These are phyloP conservation scores for Actinopyga echinites DNA, from an alignment of 53 echinoderm and acorn worm genomes.

Conservation along the genomic window DNA sequence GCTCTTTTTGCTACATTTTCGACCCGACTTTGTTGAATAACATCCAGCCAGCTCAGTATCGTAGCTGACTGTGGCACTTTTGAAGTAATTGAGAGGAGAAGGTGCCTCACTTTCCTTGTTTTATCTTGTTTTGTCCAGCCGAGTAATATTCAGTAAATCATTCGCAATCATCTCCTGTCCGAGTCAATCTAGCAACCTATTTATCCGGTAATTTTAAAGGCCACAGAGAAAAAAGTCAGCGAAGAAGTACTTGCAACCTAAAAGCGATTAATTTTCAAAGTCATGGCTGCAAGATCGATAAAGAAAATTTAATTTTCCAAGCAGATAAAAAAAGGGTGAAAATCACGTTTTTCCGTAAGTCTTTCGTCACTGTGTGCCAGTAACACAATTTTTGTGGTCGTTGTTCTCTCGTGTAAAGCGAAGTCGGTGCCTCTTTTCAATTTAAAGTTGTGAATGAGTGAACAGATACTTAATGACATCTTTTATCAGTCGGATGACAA, in stretches of 20 bases:
- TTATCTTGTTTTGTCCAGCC: too few species aligned
- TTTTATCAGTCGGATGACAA: slow-evolving; percentile 25
- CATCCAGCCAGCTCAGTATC: too few species aligned
- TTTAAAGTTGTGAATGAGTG: slow-evolving; percentile 42
- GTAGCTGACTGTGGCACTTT: too few species aligned
- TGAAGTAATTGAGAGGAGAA: too few species aligned
- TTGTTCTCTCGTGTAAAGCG: background rate
- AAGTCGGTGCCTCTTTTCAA: slow-evolving; percentile 36
- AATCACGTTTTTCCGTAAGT: slow-evolving; percentile 28
- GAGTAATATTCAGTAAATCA: slow-evolving; percentile 2
- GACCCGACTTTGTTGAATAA: too few species aligned
- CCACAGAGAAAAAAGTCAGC: background rate
- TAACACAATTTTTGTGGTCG: slow-evolving; percentile 22
- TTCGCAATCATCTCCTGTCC: background rate
- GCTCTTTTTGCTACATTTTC: too few species aligned
- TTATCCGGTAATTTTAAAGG: slow-evolving; percentile 1
- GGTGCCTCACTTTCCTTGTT: too few species aligned
- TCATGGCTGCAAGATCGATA: background rate
- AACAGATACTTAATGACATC: slow-evolving; percentile 29
- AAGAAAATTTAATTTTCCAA: slow-evolving; percentile 26
- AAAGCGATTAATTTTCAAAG: slow-evolving; percentile 18
- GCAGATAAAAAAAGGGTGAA: background rate
- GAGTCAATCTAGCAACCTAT: background rate
- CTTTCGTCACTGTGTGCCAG: slow-evolving; percentile 7
- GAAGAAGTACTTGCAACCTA: background rate